Percentiles rank a stretch among this genome's conserved stretches.
These are phyloP conservation scores for Heliconius hortense DNA, from an alignment of 2,888 invertebrate genomes.

Conservation along the genomic window DNA sequence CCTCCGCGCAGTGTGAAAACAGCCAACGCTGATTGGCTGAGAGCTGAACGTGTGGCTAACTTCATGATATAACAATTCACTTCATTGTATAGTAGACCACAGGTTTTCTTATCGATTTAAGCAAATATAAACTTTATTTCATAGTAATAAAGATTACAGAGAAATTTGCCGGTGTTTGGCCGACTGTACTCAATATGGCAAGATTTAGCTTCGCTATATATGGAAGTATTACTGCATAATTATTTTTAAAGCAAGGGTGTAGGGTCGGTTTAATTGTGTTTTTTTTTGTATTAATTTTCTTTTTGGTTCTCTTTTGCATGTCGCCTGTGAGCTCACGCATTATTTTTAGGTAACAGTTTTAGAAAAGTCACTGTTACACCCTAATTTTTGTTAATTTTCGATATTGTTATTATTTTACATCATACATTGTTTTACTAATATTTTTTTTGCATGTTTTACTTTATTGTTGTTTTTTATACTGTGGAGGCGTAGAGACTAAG, in stretches of 20 bases:
- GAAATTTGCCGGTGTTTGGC: conserved; percentile 17
- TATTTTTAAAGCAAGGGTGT: conserved; percentile 41
- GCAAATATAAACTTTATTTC: conserved; percentile 24
- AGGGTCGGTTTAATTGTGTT: conserved; percentile 35
- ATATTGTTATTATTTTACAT: background rate
- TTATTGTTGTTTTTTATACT: background rate
- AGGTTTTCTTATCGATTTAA: background rate
- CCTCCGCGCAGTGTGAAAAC: conserved; percentile 68
- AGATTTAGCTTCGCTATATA: conserved; percentile 59
- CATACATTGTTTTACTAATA: background rate
- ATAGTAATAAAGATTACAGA: conserved; percentile 28
- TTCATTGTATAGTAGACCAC: conserved; percentile 35
- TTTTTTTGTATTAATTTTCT: conserved; percentile 31
- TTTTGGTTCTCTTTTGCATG: conserved; percentile 62
- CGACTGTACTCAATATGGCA: conserved; percentile 51
- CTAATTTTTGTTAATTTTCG: conserved; percentile 22
- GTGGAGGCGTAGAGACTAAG: background rate
- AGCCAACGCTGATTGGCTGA: conserved; percentile 63
- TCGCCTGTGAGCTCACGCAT: conserved; percentile 51
- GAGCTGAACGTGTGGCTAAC: conserved; percentile 54
- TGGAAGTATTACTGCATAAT: conserved; percentile 51
- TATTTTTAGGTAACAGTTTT: conserved; percentile 51
- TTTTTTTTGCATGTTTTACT: background rate
- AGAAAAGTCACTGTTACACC: conserved; percentile 39
- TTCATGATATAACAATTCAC: conserved; percentile 53